phyloP scores from a whole-genome alignment of 1,140 invertebrate genomes.

The Procambarus clarkii region DNA sequence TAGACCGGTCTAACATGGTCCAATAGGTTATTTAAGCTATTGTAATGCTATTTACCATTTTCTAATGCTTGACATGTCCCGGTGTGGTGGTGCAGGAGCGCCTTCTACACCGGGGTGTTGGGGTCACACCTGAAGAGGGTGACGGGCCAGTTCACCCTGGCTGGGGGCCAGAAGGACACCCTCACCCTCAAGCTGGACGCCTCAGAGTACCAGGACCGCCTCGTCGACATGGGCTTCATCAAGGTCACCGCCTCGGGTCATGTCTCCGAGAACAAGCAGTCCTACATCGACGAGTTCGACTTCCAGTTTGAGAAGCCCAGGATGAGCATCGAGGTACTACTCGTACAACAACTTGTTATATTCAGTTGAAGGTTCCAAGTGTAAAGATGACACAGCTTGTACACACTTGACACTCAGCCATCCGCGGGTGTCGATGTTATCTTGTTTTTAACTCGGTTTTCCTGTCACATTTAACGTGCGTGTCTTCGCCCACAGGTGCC shows the following conservation, averaged over 20 bases:
- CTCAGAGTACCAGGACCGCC: slow-evolving; percentile 74
- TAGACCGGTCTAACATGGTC: no score
- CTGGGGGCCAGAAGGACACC: slow-evolving; percentile 60
- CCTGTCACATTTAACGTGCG: not conserved
- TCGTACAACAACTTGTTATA: no score
- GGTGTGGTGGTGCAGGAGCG: slow-evolving; percentile 75
- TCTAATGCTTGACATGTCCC: no score
- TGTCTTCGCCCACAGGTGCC: slow-evolving; percentile 13
- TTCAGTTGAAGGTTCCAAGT: no score
- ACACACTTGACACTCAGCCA: no score
- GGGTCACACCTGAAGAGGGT: slow-evolving; percentile 83
- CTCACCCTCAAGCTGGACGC: slow-evolving; percentile 66
- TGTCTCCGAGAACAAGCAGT: slow-evolving; percentile 75
- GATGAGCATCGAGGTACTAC: slow-evolving; percentile 74
- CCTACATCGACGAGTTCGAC: slow-evolving; percentile 74
- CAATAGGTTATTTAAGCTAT: no score
- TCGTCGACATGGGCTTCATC: slow-evolving; percentile 75
- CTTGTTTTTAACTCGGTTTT: not conserved
- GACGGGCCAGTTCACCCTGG: slow-evolving; percentile 80
- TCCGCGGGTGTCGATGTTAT: not conserved
- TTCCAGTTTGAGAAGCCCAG: slow-evolving; percentile 75
- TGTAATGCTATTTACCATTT: no score
- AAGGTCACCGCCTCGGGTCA: slow-evolving; percentile 73
- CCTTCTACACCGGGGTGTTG: slow-evolving; percentile 86
- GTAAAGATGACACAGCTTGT: no score